A percentile compares a stretch with the other conserved stretches of the same genome.
These are phyloP conservation scores for Sarcophaga variegata DNA, from an alignment of 2,888 invertebrate species.

Conservation along the genomic window DNA sequence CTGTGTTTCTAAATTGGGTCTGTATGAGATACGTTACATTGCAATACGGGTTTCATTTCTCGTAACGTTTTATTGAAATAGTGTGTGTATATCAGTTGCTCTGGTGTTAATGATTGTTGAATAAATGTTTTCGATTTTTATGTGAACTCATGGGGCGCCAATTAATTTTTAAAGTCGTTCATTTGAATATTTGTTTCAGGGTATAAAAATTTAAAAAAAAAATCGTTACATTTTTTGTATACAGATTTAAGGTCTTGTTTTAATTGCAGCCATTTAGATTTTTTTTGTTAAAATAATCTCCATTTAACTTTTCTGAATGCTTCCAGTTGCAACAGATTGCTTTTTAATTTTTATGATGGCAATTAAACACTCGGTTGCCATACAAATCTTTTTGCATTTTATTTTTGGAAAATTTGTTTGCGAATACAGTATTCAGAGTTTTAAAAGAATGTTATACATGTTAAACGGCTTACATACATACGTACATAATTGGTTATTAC, in stretches of 20 bases:
- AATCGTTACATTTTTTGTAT: background rate
- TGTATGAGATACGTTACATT: background rate
- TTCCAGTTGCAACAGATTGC: slow-evolving; percentile 51
- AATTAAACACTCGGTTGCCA: slow-evolving; percentile 54
- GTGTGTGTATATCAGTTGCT: background rate
- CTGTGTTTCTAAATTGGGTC: slow-evolving; percentile 18
- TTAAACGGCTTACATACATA: background rate
- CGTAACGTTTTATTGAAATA: background rate
- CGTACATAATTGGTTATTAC: background rate
- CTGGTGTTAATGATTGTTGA: slow-evolving; percentile 47
- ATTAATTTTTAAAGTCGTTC: slow-evolving; percentile 45
- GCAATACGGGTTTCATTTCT: background rate
- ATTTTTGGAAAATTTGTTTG: slow-evolving; percentile 11
- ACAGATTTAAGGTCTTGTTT: slow-evolving; percentile 24
- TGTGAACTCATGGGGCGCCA: slow-evolving; percentile 47
- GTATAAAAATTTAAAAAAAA: background rate
- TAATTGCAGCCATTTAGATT: slow-evolving; percentile 46
- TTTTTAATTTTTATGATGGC: slow-evolving; percentile 53
- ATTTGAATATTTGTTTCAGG: background rate
- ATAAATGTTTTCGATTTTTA: slow-evolving; percentile 36
- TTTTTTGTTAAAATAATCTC: slow-evolving; percentile 11
- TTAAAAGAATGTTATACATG: background rate
- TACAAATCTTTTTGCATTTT: slow-evolving; percentile 30
- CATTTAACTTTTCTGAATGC: slow-evolving; percentile 41
- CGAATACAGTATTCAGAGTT: background rate